phyloP scores from a whole-genome alignment of 2,797 vertebrate species.

The Pipistrellus kuhlii region DNA sequence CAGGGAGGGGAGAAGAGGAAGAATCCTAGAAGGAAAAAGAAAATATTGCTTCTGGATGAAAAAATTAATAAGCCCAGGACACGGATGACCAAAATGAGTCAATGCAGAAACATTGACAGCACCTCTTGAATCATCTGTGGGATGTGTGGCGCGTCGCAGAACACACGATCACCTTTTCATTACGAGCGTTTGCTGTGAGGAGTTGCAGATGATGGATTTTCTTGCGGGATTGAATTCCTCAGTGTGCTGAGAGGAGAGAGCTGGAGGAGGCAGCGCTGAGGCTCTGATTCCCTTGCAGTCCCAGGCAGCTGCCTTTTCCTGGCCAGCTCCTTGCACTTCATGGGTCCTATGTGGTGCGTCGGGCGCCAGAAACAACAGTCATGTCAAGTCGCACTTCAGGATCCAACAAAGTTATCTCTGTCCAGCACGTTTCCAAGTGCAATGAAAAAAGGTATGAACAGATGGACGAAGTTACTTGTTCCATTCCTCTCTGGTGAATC shows the following conservation, averaged over 20 bases:
- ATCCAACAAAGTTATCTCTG: constrained; percentile 80
- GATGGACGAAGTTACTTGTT: constrained; percentile 69
- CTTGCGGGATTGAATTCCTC: constrained; percentile 56
- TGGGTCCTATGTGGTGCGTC: constrained; percentile 49
- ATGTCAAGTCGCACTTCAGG: constrained; percentile 74
- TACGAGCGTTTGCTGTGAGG: not conserved
- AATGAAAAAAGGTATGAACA: constrained; percentile 41
- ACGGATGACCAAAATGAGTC: not conserved
- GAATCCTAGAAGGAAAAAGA: not conserved
- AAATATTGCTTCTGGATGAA: not conserved
- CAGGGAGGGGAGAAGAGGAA: not conserved
- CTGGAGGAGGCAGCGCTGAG: not conserved
- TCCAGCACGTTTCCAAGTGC: constrained; percentile 74
- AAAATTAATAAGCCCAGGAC: not conserved
- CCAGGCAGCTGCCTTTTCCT: constrained; percentile 66
- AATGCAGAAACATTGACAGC: not conserved
- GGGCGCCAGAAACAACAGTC: constrained; percentile 83
- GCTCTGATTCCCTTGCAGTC: not conserved
- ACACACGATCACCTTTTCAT: not conserved
- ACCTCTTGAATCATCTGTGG: not conserved
- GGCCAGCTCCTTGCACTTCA: constrained; percentile 58
- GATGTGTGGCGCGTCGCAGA: not conserved
- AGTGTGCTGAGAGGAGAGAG: not conserved
- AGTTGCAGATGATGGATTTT: constrained; percentile 9
- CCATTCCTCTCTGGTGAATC: constrained; percentile 68